Conservation (phyloP, 2,888 invertebrate genomes). For the Drosophila planitibia region DNA sequence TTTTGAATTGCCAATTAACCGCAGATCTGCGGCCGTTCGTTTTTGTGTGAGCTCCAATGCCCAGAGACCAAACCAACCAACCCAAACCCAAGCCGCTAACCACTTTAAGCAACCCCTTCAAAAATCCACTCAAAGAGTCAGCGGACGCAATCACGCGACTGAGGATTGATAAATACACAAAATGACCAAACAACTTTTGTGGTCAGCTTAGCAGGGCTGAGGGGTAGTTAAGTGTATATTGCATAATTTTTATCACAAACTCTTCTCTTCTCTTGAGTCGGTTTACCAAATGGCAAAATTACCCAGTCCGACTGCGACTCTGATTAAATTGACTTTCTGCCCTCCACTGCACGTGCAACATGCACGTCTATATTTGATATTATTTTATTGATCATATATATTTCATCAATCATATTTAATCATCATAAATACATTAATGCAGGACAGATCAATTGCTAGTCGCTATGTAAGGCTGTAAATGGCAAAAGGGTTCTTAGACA, state of each 20-base stretch:
- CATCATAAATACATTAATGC: background rate
- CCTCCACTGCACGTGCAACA: too few species aligned
- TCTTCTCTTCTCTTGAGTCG: constrained; percentile 3
- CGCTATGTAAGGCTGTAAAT: background rate
- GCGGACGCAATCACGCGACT: constrained; percentile 36
- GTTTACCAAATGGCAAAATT: constrained; percentile 2
- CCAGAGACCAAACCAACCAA: background rate
- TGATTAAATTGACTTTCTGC: background rate
- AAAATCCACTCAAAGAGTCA: constrained; percentile 27
- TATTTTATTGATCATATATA: background rate
- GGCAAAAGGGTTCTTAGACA: background rate
- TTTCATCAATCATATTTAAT: background rate
- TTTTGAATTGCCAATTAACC: constrained; percentile 57
- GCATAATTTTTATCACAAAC: constrained; percentile 2
- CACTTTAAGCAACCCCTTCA: constrained; percentile 2
- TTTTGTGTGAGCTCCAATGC: constrained; percentile 10
- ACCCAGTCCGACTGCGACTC: background rate
- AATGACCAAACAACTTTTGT: constrained; percentile 37
- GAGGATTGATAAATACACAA: constrained; percentile 38
- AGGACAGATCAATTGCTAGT: background rate
- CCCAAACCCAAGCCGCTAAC: background rate
- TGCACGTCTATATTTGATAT: background rate
- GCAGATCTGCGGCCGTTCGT: constrained; percentile 37
- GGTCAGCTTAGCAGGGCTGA: constrained; percentile 28
- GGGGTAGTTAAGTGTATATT: constrained; percentile 7